Evolutionary conservation across 2,888 invertebrate species (phyloP).

Genomic region (Lamproptera curius): DNA sequence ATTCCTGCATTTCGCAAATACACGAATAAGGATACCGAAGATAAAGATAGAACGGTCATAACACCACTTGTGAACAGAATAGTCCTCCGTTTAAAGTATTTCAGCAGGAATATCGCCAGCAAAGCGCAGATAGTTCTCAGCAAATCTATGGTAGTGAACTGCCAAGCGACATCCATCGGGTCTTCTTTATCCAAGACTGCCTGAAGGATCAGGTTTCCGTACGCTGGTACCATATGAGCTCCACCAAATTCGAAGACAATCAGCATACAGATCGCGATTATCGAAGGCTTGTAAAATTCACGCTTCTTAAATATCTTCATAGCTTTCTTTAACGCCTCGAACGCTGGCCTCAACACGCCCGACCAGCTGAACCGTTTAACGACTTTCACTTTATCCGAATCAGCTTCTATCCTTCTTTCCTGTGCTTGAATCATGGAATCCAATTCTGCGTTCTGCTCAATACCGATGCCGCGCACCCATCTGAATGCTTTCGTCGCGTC

Average conservation of each 20-base stretch:
- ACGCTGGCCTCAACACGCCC: conserved; percentile 41
- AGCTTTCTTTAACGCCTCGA: conserved; percentile 46
- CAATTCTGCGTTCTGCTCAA: conserved; percentile 60
- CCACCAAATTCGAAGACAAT: conserved; percentile 71
- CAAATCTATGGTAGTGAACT: conserved; percentile 82
- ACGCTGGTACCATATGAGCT: conserved; percentile 68
- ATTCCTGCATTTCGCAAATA: conserved; percentile 55
- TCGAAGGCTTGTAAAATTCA: conserved; percentile 66
- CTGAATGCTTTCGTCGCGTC: conserved; percentile 79
- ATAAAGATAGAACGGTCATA: conserved; percentile 57
- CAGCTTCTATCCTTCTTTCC: conserved; percentile 43
- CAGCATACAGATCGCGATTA: conserved; percentile 67
- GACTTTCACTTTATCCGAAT: conserved; percentile 39
- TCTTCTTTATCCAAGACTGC: conserved; percentile 55
- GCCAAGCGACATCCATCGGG: conserved; percentile 63
- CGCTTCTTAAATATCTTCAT: conserved; percentile 65
- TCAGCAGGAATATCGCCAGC: conserved; percentile 68
- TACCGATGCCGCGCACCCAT: conserved; percentile 77
- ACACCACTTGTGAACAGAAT: conserved; percentile 63
- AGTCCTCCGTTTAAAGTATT: conserved; percentile 56
- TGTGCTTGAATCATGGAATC: conserved; percentile 62
- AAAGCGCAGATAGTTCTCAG: conserved; percentile 80
- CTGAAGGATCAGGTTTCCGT: conserved; percentile 63
- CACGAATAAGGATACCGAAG: conserved; percentile 56
- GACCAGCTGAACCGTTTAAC: conserved; percentile 38